phyloP scores from a whole-genome alignment of 2,113 vertebrate species.

The Laticauda laticaudata region DNA sequence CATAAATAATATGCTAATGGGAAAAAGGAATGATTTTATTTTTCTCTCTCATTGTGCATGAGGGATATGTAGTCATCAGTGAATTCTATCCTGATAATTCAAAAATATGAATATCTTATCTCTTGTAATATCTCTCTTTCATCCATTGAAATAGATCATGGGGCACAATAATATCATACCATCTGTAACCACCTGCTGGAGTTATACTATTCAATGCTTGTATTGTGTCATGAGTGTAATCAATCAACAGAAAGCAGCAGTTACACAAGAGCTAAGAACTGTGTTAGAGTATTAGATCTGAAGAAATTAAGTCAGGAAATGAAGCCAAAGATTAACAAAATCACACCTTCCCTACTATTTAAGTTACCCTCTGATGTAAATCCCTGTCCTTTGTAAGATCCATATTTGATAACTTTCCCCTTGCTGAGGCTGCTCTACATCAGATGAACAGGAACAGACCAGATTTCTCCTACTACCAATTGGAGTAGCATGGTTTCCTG shows the following conservation, averaged over 20 bases:
- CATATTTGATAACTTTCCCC: background rate
- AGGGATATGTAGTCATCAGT: slow-evolving; percentile 4
- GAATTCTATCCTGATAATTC: background rate
- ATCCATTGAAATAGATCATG: background rate
- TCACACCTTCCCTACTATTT: background rate
- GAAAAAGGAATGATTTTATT: slow-evolving; percentile 32
- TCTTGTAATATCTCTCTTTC: background rate
- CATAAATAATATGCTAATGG: slow-evolving; percentile 38
- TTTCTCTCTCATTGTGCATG: background rate
- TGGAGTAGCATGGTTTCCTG: background rate
- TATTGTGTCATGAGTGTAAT: background rate
- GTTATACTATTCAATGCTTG: background rate
- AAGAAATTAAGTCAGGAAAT: background rate
- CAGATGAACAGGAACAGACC: background rate
- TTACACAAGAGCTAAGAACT: background rate
- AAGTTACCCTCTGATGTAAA: background rate
- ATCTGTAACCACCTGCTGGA: background rate
- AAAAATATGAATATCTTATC: background rate
- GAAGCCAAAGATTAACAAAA: background rate
- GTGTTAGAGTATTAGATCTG: background rate
- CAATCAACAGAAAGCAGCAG: background rate
- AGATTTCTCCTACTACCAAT: background rate
- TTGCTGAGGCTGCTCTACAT: background rate
- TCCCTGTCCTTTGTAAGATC: background rate
- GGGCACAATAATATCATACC: no score